phyloP scores from a whole-genome alignment of 2,113 vertebrate genomes.

The Pan paniscus region DNA sequence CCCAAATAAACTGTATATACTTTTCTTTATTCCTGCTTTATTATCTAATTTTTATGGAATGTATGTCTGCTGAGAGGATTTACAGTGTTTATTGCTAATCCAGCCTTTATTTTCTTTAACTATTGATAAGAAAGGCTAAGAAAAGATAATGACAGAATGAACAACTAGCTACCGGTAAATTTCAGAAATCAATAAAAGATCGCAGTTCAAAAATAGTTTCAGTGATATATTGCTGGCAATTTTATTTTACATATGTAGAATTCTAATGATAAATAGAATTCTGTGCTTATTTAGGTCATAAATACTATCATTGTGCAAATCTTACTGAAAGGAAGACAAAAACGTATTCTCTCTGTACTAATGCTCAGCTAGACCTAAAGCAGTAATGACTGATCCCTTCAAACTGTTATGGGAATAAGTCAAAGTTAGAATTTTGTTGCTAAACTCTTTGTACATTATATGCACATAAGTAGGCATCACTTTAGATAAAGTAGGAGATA shows the following conservation, averaged over 20 bases:
- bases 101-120: not conserved
- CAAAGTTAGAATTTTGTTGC: not conserved
- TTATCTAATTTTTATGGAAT: conserved; percentile 42
- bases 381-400: not conserved
- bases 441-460: not conserved
- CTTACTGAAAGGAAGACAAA: not conserved
- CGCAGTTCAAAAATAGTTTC: not conserved
- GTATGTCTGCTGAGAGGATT: not conserved
- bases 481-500: not conserved
- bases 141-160: not conserved
- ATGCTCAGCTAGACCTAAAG: not conserved
- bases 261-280: not conserved
- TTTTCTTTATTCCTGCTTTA: not conserved
- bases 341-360: not conserved
- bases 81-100: not conserved
- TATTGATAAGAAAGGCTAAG: not conserved
- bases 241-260: not conserved
- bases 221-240: not conserved
- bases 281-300: not conserved
- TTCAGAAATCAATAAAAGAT: not conserved
- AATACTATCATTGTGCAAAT: not conserved
- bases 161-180: not conserved
- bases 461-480: not conserved
- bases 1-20: not conserved
- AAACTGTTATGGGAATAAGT: not conserved